These are phyloP conservation scores for Nothobranchius kuhntae DNA, from an alignment of 2,113 vertebrate species.

Conservation along the genomic window DNA sequence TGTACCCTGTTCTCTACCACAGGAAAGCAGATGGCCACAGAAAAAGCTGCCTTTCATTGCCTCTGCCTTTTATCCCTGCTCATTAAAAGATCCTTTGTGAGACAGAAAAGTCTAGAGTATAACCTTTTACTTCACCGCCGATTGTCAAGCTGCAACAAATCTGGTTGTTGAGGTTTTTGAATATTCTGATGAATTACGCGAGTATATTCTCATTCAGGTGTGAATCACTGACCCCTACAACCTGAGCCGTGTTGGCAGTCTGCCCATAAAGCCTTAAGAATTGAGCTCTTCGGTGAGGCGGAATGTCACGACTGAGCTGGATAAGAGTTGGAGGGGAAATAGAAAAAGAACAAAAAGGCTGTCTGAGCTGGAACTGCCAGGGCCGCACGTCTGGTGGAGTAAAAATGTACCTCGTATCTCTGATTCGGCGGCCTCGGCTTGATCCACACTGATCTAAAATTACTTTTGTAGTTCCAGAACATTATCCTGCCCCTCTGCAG, in stretches of 20 bases:
- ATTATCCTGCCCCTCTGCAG: slow-evolving; percentile 56
- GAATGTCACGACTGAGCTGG: slow-evolving; percentile 30
- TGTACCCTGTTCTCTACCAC: slow-evolving; percentile 15
- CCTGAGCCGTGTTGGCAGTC: slow-evolving; percentile 34
- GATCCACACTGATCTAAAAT: slow-evolving; percentile 61
- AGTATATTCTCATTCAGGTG: slow-evolving; percentile 31
- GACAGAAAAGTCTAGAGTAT: slow-evolving; percentile 22
- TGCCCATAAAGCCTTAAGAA: slow-evolving; percentile 45
- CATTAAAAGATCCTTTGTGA: slow-evolving; percentile 46
- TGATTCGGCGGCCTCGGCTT: slow-evolving; percentile 52
- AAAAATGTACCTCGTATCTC: slow-evolving; percentile 69
- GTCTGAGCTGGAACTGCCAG: slow-evolving; percentile 38
- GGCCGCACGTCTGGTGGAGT: slow-evolving; percentile 55
- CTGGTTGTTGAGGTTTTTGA: slow-evolving; percentile 12
- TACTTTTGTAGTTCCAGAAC: slow-evolving; percentile 64
- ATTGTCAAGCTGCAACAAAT: slow-evolving; percentile 30
- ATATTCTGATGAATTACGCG: slow-evolving; percentile 34
- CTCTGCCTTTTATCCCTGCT: slow-evolving; percentile 57
- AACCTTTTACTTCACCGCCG: slow-evolving; percentile 37
- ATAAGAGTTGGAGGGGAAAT: slow-evolving; percentile 28
- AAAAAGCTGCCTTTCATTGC: slow-evolving; percentile 42
- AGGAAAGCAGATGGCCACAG: slow-evolving; percentile 41
- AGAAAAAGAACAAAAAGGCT: slow-evolving; percentile 39
- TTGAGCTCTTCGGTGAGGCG: slow-evolving; percentile 41
- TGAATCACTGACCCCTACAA: slow-evolving; percentile 44